These are phyloP conservation scores for Drosophila sordidula DNA, from an alignment of 2,888 invertebrate species.

Conservation along the genomic window DNA sequence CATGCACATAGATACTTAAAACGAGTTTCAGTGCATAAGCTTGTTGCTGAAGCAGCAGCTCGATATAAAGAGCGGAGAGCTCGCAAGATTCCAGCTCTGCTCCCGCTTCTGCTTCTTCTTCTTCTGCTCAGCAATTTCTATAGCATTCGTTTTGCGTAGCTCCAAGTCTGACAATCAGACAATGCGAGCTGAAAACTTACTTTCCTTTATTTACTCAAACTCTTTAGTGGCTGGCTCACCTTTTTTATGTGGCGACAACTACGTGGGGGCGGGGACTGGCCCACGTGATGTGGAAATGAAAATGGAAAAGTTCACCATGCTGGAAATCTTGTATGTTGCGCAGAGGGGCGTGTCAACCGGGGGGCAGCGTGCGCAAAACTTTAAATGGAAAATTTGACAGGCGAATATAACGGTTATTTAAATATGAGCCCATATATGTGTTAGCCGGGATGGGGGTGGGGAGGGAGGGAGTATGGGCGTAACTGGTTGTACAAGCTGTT, in stretches of 20 bases:
- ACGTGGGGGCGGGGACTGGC: constrained; percentile 24
- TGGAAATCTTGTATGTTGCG: constrained; percentile 31
- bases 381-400: constrained; percentile 82
- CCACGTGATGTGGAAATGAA: constrained; percentile 68
- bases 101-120: background rate
- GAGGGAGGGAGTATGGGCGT: background rate
- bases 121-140: constrained; percentile 1
- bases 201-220: constrained; percentile 62
- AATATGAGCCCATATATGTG: constrained; percentile 53
- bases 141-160: constrained; percentile 9
- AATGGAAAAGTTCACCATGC: constrained; percentile 71
- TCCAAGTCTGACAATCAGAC: constrained; percentile 5
- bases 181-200: constrained; percentile 53
- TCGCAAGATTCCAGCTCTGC: background rate
- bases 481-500: constrained; percentile 26
- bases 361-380: constrained; percentile 56
- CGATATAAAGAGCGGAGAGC: constrained; percentile 2
- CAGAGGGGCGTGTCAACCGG: constrained; percentile 2
- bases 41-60: background rate
- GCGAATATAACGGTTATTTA: constrained; percentile 74
- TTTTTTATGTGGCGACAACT: constrained; percentile 61
- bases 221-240: constrained; percentile 43
- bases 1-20: background rate
- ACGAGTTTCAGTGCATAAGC: background rate
- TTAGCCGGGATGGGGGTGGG: background rate